A percentile compares a stretch with the other conserved stretches of the same genome.
Conservation (phyloP, 2,888 invertebrate species). For the Orthosia gracilis region DNA sequence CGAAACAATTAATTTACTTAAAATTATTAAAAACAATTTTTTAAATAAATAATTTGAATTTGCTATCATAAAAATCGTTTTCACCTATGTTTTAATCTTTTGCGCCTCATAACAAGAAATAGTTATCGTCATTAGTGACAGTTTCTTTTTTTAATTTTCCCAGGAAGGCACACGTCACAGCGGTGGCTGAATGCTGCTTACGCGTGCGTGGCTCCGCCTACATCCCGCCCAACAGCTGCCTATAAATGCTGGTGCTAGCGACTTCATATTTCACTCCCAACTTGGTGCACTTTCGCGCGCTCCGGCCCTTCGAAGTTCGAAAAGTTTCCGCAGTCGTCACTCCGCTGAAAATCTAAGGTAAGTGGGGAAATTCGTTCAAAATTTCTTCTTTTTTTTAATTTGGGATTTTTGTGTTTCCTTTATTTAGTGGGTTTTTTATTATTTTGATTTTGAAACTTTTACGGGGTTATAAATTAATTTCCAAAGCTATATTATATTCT, state of each 20-base stretch:
- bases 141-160: constrained; percentile 36
- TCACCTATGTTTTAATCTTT: no score
- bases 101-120: background rate
- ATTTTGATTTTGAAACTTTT: background rate
- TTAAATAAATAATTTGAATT: no score
- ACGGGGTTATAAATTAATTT: background rate
- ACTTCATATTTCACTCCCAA: constrained; percentile 73
- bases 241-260: constrained; percentile 81
- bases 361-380: constrained; percentile 41
- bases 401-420: background rate
- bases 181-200: constrained; percentile 65
- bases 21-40: background rate
- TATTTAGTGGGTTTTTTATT: background rate
- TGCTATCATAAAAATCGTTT: no score
- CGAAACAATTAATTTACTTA: background rate
- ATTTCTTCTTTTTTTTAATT: background rate
- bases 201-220: constrained; percentile 88
- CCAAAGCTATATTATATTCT: background rate
- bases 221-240: constrained; percentile 80
- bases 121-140: constrained; percentile 8
- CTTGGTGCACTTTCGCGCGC: constrained; percentile 84
- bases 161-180: constrained; percentile 61
- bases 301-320: constrained; percentile 67
- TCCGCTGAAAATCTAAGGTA: constrained; percentile 68
- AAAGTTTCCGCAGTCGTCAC: constrained; percentile 69